Conservation (phyloP, 2,888 invertebrate species). For the Hirtodrosophila cameraria region DNA sequence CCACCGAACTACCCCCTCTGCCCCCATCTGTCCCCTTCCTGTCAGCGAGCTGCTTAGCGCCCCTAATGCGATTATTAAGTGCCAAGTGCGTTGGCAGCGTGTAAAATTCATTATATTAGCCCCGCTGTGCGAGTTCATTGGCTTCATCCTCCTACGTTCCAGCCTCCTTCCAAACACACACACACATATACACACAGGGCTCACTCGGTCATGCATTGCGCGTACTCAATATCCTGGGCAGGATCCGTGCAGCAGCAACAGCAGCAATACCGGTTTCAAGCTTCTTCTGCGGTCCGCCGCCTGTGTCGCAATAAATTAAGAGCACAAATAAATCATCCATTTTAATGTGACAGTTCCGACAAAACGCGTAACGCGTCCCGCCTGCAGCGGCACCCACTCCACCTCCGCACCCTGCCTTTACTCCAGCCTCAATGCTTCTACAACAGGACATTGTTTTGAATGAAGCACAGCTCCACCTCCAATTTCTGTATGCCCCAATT, state of each 20-base stretch:
- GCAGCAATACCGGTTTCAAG: not conserved
- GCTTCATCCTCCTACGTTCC: slow-evolving; percentile 10
- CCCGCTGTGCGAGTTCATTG: slow-evolving; percentile 56
- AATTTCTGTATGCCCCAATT: not conserved
- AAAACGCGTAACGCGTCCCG: slow-evolving; percentile 46
- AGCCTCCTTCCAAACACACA: not conserved
- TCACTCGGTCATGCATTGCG: slow-evolving; percentile 72
- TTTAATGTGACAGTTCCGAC: slow-evolving; percentile 82
- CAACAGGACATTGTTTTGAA: slow-evolving; percentile 58
- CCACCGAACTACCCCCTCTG: not conserved
- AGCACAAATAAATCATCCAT: slow-evolving; percentile 81
- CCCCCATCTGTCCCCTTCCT: slow-evolving; percentile 16
- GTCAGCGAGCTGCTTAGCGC: slow-evolving; percentile 76
- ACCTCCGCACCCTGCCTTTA: too few relatives aligned
- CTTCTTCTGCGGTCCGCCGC: slow-evolving; percentile 43
- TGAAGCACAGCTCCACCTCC: slow-evolving; percentile 19
- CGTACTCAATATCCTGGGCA: slow-evolving; percentile 75
- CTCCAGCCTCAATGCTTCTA: slow-evolving; percentile 23
- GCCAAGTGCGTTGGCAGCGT: slow-evolving; percentile 65
- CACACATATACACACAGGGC: not conserved
- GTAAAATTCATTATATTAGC: slow-evolving; percentile 76
- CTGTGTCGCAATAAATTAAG: slow-evolving; percentile 77
- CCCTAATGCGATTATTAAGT: slow-evolving; percentile 79
- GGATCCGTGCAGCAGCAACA: not conserved
- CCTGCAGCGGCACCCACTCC: not conserved